Evolutionary conservation across 1,140 invertebrate species (phyloP), one percentile per base, ranked within the genome.

Genomic region (Drosophila leontia): DNA sequence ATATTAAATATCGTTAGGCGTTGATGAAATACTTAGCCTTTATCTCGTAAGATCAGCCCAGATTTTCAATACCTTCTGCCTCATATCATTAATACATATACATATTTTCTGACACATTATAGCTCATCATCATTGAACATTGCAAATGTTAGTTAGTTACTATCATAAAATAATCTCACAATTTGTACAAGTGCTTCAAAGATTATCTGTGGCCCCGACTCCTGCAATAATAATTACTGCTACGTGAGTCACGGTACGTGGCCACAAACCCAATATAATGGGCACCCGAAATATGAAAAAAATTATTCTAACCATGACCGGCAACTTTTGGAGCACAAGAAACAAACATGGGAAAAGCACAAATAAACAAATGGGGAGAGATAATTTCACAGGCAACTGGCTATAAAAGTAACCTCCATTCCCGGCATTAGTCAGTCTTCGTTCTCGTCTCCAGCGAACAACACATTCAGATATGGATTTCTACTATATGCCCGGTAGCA

Each of bases 401-500:
- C 62, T 65, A 60, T 65, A 65, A 11, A 60, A 35, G 29, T 34
- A 23, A 34, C 15, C 29, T 13, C 44, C 48, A n/a, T 13, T n/a
- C 13, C 58, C 13, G 39, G 7, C 42, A 26, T 15, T 35, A 23
- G 29, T 1, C 41, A 68, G 55, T 61, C 59, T 12, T 51, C 44
- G 53, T 65, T 65, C 48, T 17, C 48, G 8, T 17, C n/a, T n/a
- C 12, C 45, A 13, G 7, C 29, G 37, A 34, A 63, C 3, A 41
- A 29, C 35, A 63, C n/a, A 37, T 17, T 17, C 32, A 19, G 59
- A 42, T 15, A 79, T 83, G 80, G 79, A 83, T 42, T 42, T 83
- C 34, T 83, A 83, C 47, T 70, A 82, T 53, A 47, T 58, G 12
- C 79, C 79, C 12, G 26, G 64, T 42, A 17, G 69, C 7, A 42